Percentiles rank a stretch among this genome's conserved stretches.
Evolutionary conservation across 2,888 invertebrate species (phyloP).

Genomic region (Dolichopus griseipennis): DNA sequence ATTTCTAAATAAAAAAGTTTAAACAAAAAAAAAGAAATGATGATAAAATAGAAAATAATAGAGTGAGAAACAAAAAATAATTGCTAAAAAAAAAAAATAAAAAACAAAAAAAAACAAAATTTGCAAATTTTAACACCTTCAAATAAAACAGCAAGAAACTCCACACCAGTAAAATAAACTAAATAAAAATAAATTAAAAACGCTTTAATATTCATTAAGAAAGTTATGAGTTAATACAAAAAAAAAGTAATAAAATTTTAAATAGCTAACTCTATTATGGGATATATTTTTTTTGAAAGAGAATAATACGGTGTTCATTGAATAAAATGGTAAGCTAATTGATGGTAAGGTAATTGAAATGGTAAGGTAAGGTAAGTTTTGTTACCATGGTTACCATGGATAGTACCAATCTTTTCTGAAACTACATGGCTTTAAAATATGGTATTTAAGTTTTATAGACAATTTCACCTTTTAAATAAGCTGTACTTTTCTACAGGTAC

Average conservation of each 20-base stretch:
- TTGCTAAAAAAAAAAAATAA: not conserved
- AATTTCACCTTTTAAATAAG: no score
- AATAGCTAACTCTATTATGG: not conserved
- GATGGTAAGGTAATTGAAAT: no score
- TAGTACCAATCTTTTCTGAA: no score
- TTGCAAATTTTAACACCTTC: not conserved
- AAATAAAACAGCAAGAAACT: not conserved
- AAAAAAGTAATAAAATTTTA: no score
- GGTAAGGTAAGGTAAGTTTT: no score
- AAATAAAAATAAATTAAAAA: not conserved
- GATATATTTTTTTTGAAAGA: no score
- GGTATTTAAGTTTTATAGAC: no score
- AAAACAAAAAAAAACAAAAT: not conserved
- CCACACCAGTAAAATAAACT: not conserved
- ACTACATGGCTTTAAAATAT: no score
- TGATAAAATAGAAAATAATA: not conserved
- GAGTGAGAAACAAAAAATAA: not conserved
- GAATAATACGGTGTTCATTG: no score
- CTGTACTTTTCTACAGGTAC: no score
- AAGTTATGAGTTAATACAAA: not conserved
- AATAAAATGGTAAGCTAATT: no score
- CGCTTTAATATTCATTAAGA: not conserved
- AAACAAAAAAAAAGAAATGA: not conserved
- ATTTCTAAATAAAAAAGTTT: not conserved
- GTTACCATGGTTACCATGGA: no score